These are phyloP conservation scores for Erebia ligea DNA, from an alignment of 2,888 invertebrate genomes.

Conservation along the genomic window DNA sequence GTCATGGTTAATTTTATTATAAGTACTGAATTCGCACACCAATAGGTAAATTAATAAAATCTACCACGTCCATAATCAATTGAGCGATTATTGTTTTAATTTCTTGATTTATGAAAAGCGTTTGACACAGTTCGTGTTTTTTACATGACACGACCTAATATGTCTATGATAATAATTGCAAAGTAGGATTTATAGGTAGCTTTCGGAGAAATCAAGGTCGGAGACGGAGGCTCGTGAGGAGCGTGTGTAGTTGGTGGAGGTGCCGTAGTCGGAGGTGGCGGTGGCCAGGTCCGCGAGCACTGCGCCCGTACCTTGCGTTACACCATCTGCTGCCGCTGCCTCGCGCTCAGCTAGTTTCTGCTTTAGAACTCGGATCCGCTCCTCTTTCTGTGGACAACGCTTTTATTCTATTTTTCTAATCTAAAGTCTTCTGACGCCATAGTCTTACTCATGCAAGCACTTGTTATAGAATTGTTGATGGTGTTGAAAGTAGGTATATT, in stretches of 20 bases:
- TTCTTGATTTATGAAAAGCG: not conserved
- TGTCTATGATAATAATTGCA: no score
- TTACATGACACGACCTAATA: no score
- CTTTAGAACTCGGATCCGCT: constrained; percentile 91
- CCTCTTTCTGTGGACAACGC: constrained; percentile 89
- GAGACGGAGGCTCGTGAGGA: constrained; percentile 93
- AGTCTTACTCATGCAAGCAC: no score
- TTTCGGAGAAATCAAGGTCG: constrained; percentile 94
- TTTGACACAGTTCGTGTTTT: not conserved
- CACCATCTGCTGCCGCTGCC: constrained; percentile 81
- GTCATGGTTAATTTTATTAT: not conserved
- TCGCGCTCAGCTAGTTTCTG: constrained; percentile 92
- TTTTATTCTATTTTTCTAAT: not conserved
- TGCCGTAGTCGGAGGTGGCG: constrained; percentile 90
- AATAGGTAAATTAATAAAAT: not conserved
- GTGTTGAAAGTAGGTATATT: no score
- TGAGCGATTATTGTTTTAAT: not conserved
- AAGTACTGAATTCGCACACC: no score
- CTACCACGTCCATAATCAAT: not conserved
- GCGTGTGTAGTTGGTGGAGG: constrained; percentile 91
- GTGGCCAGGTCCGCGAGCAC: constrained; percentile 91
- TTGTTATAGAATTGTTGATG: no score
- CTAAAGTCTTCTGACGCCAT: no score
- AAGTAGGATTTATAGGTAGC: constrained; percentile 85
- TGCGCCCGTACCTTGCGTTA: constrained; percentile 88